Conservation (phyloP, 2,113 vertebrate species). For the Takifugu flavidus region DNA sequence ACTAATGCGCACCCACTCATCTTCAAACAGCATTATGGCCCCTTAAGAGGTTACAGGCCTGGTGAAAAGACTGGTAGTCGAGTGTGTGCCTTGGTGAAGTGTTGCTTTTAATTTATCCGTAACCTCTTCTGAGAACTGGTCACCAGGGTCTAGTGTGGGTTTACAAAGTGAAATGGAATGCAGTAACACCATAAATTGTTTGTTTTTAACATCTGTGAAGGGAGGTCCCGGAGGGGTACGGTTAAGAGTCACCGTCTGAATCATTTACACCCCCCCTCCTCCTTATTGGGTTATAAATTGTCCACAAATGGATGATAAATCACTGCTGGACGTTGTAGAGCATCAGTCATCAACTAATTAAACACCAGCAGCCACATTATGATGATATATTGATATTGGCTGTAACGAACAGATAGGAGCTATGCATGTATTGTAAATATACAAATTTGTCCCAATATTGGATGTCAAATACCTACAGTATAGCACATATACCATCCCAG, state of each 20-base stretch:
- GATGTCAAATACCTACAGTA: no score
- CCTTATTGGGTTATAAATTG: slow-evolving; percentile 11
- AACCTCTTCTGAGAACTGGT: slow-evolving; percentile 21
- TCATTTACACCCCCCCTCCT: slow-evolving; percentile 1
- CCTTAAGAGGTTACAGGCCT: slow-evolving; percentile 19
- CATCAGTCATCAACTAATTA: slow-evolving; percentile 2
- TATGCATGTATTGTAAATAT: no score
- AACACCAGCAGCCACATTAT: slow-evolving; percentile 3
- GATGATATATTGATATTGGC: neutral
- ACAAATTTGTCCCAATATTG: no score
- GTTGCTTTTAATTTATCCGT: slow-evolving; percentile 26
- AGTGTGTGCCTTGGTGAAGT: slow-evolving; percentile 26
- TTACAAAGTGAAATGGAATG: slow-evolving; percentile 2
- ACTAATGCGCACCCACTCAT: slow-evolving; percentile 16
- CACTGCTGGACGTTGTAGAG: neutral
- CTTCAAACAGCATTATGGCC: slow-evolving; percentile 24
- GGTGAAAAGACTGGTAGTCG: slow-evolving; percentile 7
- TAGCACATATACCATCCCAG: no score
- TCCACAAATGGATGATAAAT: slow-evolving; percentile 12
- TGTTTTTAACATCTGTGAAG: slow-evolving; percentile 18
- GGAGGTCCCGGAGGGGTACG: slow-evolving; percentile 4
- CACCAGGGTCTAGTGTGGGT: slow-evolving; percentile 15
- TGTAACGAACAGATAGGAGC: neutral
- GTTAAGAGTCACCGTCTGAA: neutral
- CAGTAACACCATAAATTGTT: slow-evolving; percentile 11